Base-by-base conservation (phyloP, 2,888 invertebrate genomes). In the Baronia brevicornis region DNA sequence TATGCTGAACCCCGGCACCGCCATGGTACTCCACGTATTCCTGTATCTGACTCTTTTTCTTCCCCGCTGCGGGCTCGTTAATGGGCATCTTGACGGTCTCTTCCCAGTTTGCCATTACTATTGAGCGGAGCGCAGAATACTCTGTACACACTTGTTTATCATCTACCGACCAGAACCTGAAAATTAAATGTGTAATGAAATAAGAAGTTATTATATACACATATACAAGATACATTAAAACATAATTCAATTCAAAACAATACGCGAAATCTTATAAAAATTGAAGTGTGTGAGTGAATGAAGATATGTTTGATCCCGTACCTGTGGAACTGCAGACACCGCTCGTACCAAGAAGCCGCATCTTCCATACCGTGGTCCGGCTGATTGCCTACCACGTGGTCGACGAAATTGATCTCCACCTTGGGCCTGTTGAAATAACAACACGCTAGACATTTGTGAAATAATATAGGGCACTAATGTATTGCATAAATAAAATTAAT, bases 21-120 rank as follows among this genome's bases (percentile, higher is more conserved):
- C 98, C 98, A 62, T 98, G 97, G 67, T 97, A 99, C 56, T 99
- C 98, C 21, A 98, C 97, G 65, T 95, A 99, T 71, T 99, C 99
- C 68, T 97, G 93, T 47, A 99, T 98, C 85, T 99, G 99, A 42
- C 97, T 98, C 71, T 95, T 97, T 79, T 91, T 93, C 68, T 95
- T 95, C 2, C 97, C 98, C 1, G 88, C 73, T 0, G 98, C 99
- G 2, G 98, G 98, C 69, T 99, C 99, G 69, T 99, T 99, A 54
- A 99, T 95, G 4, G 98, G 98, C 89, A 99, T 71, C 79, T 96
- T 97, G 3, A 99, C 91, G 0, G 95, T 98, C 73, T 99, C 98
- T 62, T 99, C 97, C 85, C 91, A 98, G 71, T 99, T 99, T 1
- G 96, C 93, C 89, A 99, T 94, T 0, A 99, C 98, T 49, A 97